phyloP scores from a whole-genome alignment of 2,113 vertebrate genomes.

The Rhabdomys dilectus region DNA sequence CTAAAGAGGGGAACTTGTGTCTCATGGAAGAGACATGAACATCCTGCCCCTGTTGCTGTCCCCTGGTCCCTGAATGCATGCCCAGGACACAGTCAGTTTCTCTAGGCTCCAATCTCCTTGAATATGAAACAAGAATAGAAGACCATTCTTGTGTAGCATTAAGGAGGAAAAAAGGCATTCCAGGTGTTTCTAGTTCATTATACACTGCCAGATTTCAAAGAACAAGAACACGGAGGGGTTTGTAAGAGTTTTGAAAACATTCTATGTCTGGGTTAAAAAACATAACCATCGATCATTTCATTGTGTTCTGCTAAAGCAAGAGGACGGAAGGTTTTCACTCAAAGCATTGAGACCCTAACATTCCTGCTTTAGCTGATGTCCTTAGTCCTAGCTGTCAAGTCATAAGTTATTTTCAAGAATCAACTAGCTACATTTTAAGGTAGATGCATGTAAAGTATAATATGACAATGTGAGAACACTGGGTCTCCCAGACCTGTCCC shows the following conservation, averaged over 20 bases:
- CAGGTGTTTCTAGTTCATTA: conserved; percentile 6
- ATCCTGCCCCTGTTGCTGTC: background rate
- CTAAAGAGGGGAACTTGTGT: background rate
- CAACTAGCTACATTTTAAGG: background rate
- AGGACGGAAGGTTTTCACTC: background rate
- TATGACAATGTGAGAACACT: no score
- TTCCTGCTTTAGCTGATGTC: background rate
- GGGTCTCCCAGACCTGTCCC: background rate
- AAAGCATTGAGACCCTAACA: background rate
- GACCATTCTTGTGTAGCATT: background rate
- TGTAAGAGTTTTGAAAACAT: background rate
- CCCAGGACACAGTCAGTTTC: background rate
- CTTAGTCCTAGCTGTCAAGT: background rate
- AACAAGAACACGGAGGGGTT: background rate
- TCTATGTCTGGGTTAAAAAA: background rate
- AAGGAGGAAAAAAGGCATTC: background rate
- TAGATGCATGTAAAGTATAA: background rate
- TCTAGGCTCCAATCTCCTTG: background rate
- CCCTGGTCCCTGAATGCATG: background rate
- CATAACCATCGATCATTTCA: background rate
- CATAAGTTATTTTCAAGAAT: background rate
- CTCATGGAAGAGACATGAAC: background rate
- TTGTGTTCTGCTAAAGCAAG: background rate
- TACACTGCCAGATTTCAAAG: conserved; percentile 13
- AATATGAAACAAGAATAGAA: conserved; percentile 15